Conservation (phyloP, 2,888 invertebrate species). For the Zelleria hepariella region DNA sequence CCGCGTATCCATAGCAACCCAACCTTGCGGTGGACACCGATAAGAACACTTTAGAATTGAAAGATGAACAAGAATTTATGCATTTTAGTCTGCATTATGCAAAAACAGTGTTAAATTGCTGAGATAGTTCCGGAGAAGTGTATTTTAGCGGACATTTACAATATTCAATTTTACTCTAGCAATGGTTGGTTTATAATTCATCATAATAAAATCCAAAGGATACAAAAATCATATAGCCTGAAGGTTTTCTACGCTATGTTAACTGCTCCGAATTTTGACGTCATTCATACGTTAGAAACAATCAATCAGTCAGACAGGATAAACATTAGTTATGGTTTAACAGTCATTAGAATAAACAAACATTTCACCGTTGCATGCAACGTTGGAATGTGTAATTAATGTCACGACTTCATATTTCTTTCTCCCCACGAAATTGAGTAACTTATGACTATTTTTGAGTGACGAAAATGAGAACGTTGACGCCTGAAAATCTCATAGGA, state of each 20-base stretch:
- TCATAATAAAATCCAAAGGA: neutral
- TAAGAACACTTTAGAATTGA: slow-evolving; percentile 13
- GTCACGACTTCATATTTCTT: slow-evolving; percentile 46
- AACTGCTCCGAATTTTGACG: slow-evolving; percentile 17
- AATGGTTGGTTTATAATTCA: neutral
- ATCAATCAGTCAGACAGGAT: slow-evolving; percentile 51
- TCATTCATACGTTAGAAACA: slow-evolving; percentile 33
- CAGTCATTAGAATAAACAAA: slow-evolving; percentile 53
- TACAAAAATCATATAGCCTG: neutral
- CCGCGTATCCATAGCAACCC: slow-evolving; percentile 2
- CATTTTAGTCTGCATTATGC: slow-evolving; percentile 5
- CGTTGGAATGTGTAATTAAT: slow-evolving; percentile 39
- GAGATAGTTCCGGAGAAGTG: neutral
- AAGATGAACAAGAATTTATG: slow-evolving; percentile 16
- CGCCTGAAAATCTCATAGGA: neutral
- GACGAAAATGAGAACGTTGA: neutral
- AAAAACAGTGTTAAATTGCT: neutral
- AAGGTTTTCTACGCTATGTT: neutral
- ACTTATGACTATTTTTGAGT: neutral
- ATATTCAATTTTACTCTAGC: neutral
- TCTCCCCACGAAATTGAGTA: neutral
- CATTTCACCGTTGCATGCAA: slow-evolving; percentile 31
- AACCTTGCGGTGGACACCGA: neutral
- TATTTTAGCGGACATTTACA: neutral
- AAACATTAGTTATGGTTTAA: slow-evolving; percentile 53